Percentiles rank a stretch among this genome's conserved stretches.
Conservation (phyloP, 1,140 invertebrate species). For the Chironomus tepperi region DNA sequence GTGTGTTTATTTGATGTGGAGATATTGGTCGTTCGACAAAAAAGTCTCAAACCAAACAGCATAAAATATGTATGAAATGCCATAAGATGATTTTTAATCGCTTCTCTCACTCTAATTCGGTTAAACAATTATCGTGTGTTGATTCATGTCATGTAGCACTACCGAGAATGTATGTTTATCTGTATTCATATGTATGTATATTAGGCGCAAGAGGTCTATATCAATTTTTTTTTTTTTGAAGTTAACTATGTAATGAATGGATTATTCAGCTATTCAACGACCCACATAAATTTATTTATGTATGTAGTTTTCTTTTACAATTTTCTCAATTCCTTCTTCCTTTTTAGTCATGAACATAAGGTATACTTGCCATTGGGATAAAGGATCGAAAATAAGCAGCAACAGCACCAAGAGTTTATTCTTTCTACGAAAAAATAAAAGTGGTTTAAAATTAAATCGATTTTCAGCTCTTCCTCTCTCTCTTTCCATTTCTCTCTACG, state of each 20-base stretch:
- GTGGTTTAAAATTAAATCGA: conserved; percentile 9
- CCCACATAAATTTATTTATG: neutral
- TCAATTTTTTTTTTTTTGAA: no score
- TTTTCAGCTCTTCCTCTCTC: no score
- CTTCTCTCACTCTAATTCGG: conserved; percentile 12
- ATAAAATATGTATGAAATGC: conserved; percentile 14
- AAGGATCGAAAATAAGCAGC: neutral
- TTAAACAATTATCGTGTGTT: conserved; percentile 14
- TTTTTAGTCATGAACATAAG: neutral
- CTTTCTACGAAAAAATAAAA: neutral
- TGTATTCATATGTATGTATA: neutral
- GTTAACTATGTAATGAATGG: neutral
- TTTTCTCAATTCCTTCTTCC: neutral
- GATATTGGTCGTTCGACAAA: neutral
- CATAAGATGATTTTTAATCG: conserved; percentile 14
- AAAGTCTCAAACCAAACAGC: neutral
- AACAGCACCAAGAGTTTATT: neutral
- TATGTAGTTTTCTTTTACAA: neutral
- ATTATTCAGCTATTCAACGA: neutral
- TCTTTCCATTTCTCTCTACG: no score
- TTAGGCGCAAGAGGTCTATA: neutral
- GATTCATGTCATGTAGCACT: conserved; percentile 7
- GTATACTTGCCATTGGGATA: neutral
- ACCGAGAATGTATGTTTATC: neutral
- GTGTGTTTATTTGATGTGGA: conserved; percentile 12